A percentile compares a stretch with the other conserved stretches of the same genome.
These are phyloP conservation scores for Machimus atricapillus DNA, from an alignment of 2,888 invertebrate genomes.

Conservation along the genomic window DNA sequence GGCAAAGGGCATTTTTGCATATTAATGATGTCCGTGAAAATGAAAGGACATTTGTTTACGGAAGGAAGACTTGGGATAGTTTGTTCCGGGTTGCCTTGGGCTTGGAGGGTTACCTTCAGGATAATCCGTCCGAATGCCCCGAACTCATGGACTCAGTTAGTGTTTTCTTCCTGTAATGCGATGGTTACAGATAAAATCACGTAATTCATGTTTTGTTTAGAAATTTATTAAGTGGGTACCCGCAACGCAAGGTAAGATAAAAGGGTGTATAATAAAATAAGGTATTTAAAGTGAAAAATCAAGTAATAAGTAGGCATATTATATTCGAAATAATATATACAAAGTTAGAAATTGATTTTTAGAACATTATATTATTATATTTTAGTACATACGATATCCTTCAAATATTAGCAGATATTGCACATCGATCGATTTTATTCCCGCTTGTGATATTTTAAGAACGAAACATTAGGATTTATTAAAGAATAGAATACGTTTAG, in stretches of 20 bases:
- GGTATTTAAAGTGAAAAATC: background rate
- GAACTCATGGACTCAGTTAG: background rate
- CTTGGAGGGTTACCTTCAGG: background rate
- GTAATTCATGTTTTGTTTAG: background rate
- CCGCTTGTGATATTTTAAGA: no score
- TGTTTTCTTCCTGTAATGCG: background rate
- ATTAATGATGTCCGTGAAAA: constrained; percentile 8
- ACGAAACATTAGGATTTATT: no score
- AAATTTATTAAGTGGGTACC: background rate
- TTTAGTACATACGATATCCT: no score
- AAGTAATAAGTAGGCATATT: no score
- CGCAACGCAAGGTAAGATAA: background rate
- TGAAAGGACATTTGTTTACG: constrained; percentile 27
- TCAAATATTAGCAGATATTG: no score
- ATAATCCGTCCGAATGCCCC: background rate
- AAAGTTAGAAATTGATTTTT: no score
- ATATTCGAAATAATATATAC: no score
- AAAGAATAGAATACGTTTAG: no score
- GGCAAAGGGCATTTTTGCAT: constrained; percentile 14
- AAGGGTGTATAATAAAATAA: no score
- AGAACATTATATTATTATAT: no score
- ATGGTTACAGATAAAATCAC: background rate
- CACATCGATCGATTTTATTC: no score
- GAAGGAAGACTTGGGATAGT: constrained; percentile 14
- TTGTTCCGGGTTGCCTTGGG: background rate